Evolutionary conservation across 2,888 invertebrate species (phyloP).

Genomic region (Dryocosmus kuriphilus): DNA sequence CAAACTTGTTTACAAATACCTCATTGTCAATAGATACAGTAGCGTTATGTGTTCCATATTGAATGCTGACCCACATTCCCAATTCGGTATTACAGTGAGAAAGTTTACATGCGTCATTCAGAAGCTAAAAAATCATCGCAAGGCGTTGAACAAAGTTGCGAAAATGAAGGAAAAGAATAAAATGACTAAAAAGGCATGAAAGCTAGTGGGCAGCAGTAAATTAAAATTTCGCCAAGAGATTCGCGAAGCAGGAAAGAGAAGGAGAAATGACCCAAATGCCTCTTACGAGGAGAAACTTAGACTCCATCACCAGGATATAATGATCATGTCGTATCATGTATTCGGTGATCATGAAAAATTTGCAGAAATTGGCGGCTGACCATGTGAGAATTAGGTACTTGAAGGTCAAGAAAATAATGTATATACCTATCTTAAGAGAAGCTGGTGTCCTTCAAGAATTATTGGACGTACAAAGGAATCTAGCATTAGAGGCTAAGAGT

Average conservation of each 20-base stretch:
- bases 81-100: background rate
- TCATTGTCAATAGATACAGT: no score
- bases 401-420: background rate
- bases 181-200: background rate
- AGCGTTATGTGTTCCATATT: no score
- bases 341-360: conserved; percentile 13
- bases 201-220: background rate
- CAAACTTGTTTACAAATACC: background rate
- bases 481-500: background rate
- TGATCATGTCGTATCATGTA: background rate
- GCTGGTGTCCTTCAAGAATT: background rate
- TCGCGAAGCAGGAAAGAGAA: background rate
- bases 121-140: background rate
- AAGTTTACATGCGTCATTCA: background rate
- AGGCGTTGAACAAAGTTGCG: no score
- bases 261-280: background rate
- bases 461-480: background rate
- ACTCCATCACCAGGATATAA: background rate
- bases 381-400: background rate
- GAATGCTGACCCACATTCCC: no score
- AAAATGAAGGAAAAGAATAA: no score
- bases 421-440: background rate
- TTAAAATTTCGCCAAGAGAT: background rate
- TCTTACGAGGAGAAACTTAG: background rate
- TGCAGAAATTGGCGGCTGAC: background rate